Percentiles rank a stretch among this genome's conserved stretches.
phyloP scores from a whole-genome alignment of 1,140 invertebrate species.

The Brachionus plicatilis region DNA sequence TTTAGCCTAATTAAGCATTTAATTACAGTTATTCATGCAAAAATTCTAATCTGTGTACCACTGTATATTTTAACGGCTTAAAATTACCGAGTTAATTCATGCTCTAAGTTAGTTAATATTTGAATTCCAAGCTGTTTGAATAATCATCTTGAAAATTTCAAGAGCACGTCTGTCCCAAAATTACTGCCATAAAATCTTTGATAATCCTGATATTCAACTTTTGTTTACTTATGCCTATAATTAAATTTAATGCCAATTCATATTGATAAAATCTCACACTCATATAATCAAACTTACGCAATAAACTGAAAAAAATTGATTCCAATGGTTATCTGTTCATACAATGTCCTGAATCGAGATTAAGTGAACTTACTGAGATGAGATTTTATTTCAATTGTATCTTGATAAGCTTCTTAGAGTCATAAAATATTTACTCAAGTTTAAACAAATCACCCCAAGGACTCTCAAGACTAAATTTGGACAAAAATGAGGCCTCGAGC shows the following conservation, averaged over 20 bases:
- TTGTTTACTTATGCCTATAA: background rate
- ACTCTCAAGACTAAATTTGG: background rate
- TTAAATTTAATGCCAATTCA: background rate
- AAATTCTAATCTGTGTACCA: background rate
- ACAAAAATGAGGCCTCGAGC: no score
- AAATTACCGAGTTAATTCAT: background rate
- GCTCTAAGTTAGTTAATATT: background rate
- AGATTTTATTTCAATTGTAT: background rate
- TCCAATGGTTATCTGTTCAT: background rate
- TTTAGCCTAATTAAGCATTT: background rate
- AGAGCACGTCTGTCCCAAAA: background rate
- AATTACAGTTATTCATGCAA: background rate
- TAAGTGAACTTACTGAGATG: background rate
- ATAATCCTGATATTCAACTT: background rate
- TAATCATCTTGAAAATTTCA: slow-evolving; percentile 1
- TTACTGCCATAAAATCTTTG: background rate
- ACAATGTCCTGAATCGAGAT: background rate
- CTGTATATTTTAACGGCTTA: background rate
- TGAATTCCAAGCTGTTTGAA: background rate
- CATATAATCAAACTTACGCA: background rate
- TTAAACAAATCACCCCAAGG: background rate
- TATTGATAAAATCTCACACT: background rate
- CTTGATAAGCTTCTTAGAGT: background rate
- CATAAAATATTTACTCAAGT: background rate
- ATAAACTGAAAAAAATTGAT: background rate